These are phyloP conservation scores for Rhagonycha fulva DNA, from an alignment of 2,888 invertebrate species.

Conservation along the genomic window DNA sequence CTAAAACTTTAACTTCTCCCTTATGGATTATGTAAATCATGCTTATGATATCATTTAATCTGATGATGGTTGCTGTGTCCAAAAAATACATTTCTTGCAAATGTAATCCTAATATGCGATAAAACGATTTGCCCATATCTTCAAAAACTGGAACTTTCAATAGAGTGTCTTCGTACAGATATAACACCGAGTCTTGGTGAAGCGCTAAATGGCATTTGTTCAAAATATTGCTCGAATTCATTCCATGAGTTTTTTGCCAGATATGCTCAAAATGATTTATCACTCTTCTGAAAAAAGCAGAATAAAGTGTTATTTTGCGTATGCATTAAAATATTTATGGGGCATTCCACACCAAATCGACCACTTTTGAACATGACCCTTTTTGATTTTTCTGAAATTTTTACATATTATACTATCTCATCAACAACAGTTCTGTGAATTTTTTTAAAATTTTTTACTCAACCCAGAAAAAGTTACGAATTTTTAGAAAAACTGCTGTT, in stretches of 20 bases:
- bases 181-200: slow-evolving; percentile 34
- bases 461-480: no score
- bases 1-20: slow-evolving; percentile 33
- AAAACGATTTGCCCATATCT: slow-evolving; percentile 32
- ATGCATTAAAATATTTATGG: no score
- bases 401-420: no score
- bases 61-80: slow-evolving; percentile 29
- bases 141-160: slow-evolving; percentile 33
- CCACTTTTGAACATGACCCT: no score
- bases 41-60: slow-evolving; percentile 36
- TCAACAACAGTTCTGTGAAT: no score
- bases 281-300: slow-evolving; percentile 26
- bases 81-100: slow-evolving; percentile 36
- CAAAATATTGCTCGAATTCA: slow-evolving; percentile 32
- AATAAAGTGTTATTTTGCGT: neutral
- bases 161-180: slow-evolving; percentile 36
- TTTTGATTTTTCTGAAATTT: no score
- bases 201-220: slow-evolving; percentile 35
- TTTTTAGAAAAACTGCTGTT: no score
- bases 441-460: no score
- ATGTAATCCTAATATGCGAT: slow-evolving; percentile 31
- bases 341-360: no score
- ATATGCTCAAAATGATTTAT: slow-evolving; percentile 40
- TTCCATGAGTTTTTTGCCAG: slow-evolving; percentile 39
- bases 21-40: slow-evolving; percentile 37